Evolutionary conservation across 2,888 invertebrate species (phyloP).

Genomic region (Neocrepidodera transversa): DNA sequence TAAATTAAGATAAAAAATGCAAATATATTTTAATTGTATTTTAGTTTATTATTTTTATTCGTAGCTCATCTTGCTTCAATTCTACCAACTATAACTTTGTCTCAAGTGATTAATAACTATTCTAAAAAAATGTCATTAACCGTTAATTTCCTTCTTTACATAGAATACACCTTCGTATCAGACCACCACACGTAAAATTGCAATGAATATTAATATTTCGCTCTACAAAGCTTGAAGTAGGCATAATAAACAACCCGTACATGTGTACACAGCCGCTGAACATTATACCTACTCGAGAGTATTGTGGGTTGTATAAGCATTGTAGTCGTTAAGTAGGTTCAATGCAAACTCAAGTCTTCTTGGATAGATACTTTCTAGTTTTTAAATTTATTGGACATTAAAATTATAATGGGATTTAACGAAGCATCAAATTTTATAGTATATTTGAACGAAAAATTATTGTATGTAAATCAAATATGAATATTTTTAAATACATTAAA

Average conservation of each 20-base stretch:
- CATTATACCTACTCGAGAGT: constrained; percentile 34
- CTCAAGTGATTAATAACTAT: constrained; percentile 20
- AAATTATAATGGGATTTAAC: too few relatives aligned
- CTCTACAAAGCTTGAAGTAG: constrained; percentile 28
- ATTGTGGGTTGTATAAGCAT: constrained; percentile 42
- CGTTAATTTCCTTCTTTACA: constrained; percentile 19
- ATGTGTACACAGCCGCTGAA: constrained; percentile 36
- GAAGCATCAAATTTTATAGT: too few relatives aligned
- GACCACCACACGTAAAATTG: constrained; percentile 25
- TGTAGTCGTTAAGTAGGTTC: constrained; percentile 22
- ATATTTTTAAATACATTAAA: too few relatives aligned
- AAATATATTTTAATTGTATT: too few relatives aligned
- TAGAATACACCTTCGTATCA: constrained; percentile 25
- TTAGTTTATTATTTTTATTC: too few relatives aligned
- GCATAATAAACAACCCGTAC: constrained; percentile 34
- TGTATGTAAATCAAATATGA: too few relatives aligned
- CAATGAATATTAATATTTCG: constrained; percentile 31
- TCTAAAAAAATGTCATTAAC: constrained; percentile 21
- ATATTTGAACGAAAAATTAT: too few relatives aligned
- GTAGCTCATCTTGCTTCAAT: neutral
- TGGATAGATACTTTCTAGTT: too few relatives aligned
- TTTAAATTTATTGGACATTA: too few relatives aligned
- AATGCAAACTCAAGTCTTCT: constrained; percentile 13
- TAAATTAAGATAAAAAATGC: too few relatives aligned
- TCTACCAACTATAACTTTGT: constrained; percentile 14